Evolutionary conservation across 2,888 invertebrate species (phyloP).

Genomic region (Torymus tubicola): DNA sequence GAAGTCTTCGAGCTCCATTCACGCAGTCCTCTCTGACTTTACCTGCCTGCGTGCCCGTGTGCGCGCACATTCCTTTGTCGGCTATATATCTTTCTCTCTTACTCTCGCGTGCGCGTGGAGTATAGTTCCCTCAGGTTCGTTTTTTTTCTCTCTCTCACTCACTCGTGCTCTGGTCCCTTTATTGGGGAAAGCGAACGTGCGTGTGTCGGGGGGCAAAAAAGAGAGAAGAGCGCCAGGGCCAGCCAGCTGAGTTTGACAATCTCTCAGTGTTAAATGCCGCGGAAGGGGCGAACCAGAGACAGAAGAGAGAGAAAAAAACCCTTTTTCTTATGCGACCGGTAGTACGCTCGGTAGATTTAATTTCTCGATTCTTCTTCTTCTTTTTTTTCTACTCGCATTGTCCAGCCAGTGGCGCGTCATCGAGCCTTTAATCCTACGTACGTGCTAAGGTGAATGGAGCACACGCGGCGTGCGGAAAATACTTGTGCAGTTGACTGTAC

Average conservation of each 20-base stretch:
- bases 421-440: background rate
- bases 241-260: constrained; percentile 36
- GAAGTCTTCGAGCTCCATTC: constrained; percentile 63
- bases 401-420: constrained; percentile 5
- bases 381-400: constrained; percentile 6
- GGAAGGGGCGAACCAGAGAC: too few relatives aligned
- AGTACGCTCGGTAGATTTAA: too few relatives aligned
- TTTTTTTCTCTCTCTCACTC: too few relatives aligned
- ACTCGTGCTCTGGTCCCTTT: too few relatives aligned
- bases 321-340: too few relatives aligned
- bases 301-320: constrained; percentile 22
- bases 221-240: background rate
- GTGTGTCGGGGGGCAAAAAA: background rate
- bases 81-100: too few relatives aligned
- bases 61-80: too few relatives aligned
- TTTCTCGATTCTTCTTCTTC: constrained; percentile 7
- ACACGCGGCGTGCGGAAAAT: background rate
- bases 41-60: too few relatives aligned
- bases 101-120: too few relatives aligned
- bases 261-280: constrained; percentile 31
- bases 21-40: constrained; percentile 41
- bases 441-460: background rate
- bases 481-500: constrained; percentile 46
- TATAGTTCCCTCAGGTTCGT: too few relatives aligned
- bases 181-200: background rate